phyloP scores from a whole-genome alignment of 92 coral and sea anemone species.

The Palythoa grandiflora region DNA sequence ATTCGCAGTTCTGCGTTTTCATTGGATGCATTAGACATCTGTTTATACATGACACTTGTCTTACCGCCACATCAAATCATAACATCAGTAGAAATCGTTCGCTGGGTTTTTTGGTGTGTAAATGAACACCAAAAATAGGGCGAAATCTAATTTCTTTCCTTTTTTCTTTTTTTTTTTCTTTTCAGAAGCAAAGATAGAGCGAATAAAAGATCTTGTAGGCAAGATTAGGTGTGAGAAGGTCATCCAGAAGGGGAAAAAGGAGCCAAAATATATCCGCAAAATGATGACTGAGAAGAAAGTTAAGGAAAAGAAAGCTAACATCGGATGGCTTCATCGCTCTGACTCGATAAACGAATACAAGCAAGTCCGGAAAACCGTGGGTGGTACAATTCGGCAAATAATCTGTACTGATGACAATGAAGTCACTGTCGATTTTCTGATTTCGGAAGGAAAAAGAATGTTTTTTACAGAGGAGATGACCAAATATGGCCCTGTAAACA shows the following conservation, averaged over 20 bases:
- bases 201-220: neutral
- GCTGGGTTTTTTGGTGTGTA: neutral
- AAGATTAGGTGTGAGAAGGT: neutral
- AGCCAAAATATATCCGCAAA: neutral
- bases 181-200: neutral
- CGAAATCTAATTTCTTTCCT: neutral
- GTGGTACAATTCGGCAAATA: constrained; percentile 10
- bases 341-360: neutral
- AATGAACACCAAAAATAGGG: neutral
- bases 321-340: neutral
- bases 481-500: constrained; percentile 1
- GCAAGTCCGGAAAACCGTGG: constrained; percentile 4
- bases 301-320: neutral
- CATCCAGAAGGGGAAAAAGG: constrained; percentile 1
- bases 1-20: neutral
- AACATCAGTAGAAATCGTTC: neutral
- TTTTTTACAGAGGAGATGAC: constrained; percentile 10
- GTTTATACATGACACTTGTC: neutral
- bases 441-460: neutral
- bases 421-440: constrained; percentile 3
- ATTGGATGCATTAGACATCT: neutral
- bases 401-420: constrained; percentile 4
- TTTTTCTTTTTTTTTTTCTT: too few relatives aligned
- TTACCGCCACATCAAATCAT: neutral
- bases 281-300: neutral